Evolutionary conservation across 2,888 invertebrate species (phyloP).

Genomic region (Tinea trinotella): DNA sequence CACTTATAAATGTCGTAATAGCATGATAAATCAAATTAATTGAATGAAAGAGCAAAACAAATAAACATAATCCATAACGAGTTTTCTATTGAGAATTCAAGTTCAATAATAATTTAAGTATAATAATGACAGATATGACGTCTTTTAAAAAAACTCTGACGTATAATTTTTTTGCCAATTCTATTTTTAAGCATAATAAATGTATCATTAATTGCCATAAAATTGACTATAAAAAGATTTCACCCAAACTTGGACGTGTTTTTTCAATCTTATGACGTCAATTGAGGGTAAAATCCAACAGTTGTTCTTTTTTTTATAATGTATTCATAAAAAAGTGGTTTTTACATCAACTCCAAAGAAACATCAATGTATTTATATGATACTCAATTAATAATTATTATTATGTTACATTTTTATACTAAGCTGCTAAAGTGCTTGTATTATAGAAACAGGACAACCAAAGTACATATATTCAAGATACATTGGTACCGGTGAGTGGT

Average conservation of each 20-base stretch:
- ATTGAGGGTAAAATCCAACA: neutral
- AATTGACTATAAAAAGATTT: neutral
- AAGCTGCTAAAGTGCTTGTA: too few species aligned
- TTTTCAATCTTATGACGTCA: neutral
- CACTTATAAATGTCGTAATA: too few species aligned
- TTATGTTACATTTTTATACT: too few species aligned
- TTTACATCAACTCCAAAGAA: too few species aligned
- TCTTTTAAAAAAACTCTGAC: neutral
- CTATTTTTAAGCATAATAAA: neutral
- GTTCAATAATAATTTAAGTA: neutral
- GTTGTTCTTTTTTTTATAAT: too few species aligned
- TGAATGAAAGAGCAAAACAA: neutral
- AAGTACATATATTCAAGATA: too few species aligned
- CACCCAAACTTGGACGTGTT: neutral
- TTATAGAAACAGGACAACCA: too few species aligned
- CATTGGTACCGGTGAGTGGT: too few species aligned
- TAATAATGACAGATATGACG: neutral
- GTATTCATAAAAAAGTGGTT: too few species aligned
- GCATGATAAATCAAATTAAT: too few species aligned
- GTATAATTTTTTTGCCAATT: conserved; percentile 1
- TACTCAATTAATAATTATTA: too few species aligned
- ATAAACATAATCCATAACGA: neutral
- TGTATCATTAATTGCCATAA: neutral
- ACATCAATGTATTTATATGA: too few species aligned
- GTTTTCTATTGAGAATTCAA: neutral